Percentiles rank a stretch among this genome's conserved stretches.
Evolutionary conservation across 1,140 invertebrate species (phyloP).

Genomic region (Drosophila obscura): DNA sequence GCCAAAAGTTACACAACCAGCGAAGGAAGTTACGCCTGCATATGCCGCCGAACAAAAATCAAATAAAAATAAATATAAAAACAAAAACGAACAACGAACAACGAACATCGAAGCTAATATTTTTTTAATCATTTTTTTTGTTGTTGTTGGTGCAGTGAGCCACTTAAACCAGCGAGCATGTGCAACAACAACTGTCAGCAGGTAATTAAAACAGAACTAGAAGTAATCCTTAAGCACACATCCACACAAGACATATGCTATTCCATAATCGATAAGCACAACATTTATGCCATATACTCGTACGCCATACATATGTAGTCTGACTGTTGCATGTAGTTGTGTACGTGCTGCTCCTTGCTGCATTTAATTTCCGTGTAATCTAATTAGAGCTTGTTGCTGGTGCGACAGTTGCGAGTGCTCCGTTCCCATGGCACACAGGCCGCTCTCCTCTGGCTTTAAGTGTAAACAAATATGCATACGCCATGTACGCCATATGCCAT

Average conservation of each 20-base stretch:
- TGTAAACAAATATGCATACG: constrained; percentile 8
- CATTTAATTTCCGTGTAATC: constrained; percentile 72
- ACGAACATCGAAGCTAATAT: constrained; percentile 4
- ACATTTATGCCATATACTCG: neutral
- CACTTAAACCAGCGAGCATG: neutral
- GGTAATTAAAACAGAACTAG: constrained; percentile 25
- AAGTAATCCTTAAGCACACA: no score
- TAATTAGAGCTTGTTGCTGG: constrained; percentile 46
- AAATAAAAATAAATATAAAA: no score
- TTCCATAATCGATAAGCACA: no score
- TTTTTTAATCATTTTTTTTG: constrained; percentile 39
- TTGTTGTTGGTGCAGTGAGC: constrained; percentile 46
- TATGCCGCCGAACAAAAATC: no score
- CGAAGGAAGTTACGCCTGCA: no score
- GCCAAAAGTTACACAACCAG: neutral
- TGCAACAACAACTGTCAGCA: neutral
- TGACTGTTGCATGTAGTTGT: neutral
- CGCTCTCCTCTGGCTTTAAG: constrained; percentile 24
- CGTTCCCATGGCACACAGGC: neutral
- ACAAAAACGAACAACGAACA: no score
- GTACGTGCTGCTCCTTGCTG: constrained; percentile 41
- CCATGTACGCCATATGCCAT: constrained; percentile 22
- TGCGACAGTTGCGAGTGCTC: neutral
- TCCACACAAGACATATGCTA: no score
- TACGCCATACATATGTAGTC: constrained; percentile 6